Conservation (phyloP, 2,113 vertebrate genomes). For the Leptodactylus fuscus region DNA sequence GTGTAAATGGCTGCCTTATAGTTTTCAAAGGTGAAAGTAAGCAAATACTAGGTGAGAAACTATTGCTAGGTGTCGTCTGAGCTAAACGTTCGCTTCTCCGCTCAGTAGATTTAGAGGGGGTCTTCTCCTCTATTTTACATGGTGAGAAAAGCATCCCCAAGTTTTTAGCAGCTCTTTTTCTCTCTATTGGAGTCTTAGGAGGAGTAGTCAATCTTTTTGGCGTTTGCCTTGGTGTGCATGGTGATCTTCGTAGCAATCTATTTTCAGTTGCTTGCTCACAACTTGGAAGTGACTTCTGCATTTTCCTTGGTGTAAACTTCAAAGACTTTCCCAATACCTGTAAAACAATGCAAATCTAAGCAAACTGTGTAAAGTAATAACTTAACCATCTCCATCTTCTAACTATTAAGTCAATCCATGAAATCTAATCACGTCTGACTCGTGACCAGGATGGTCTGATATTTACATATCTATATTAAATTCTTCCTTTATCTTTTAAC, state of each 20-base stretch:
- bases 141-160: constrained; percentile 62
- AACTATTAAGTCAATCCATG: too few species aligned
- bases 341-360: not conserved
- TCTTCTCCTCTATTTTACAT: constrained; percentile 61
- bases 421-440: too few species aligned
- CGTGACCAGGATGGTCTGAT: too few species aligned
- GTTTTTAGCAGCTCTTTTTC: constrained; percentile 60
- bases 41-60: constrained; percentile 65
- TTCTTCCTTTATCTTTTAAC: too few species aligned
- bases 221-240: constrained; percentile 15
- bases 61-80: constrained; percentile 64
- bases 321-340: constrained; percentile 70
- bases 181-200: constrained; percentile 62
- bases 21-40: constrained; percentile 70
- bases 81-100: constrained; percentile 57
- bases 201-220: not conserved
- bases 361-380: too few species aligned
- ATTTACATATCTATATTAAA: too few species aligned
- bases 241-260: constrained; percentile 62
- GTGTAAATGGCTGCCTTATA: constrained; percentile 54
- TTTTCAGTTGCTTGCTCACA: constrained; percentile 46
- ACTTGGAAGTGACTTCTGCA: constrained; percentile 56
- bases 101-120: constrained; percentile 66
- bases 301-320: constrained; percentile 69
- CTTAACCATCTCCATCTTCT: too few species aligned